A percentile compares a stretch with the other conserved stretches of the same genome.
Conservation (phyloP, 2,888 invertebrate species). For the Pegoplata infirma region DNA sequence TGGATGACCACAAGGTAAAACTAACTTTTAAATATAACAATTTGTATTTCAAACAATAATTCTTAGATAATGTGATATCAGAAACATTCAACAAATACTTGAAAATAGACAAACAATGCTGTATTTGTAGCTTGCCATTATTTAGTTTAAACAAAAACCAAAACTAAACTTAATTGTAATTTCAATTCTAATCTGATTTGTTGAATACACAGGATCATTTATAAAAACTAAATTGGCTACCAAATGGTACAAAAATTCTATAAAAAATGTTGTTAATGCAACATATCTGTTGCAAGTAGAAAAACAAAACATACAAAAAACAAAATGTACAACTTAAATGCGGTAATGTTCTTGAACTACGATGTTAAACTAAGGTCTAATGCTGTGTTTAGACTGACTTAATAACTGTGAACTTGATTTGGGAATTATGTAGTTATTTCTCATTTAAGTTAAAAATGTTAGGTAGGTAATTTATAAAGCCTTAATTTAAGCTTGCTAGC, state of each 20-base stretch:
- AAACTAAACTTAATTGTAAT: slow-evolving; percentile 47
- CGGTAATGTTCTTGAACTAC: too few relatives aligned
- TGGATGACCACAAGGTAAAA: slow-evolving; percentile 10
- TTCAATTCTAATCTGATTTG: slow-evolving; percentile 62
- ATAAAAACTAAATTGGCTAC: slow-evolving; percentile 42
- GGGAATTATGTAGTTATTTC: too few relatives aligned
- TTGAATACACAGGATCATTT: slow-evolving; percentile 39
- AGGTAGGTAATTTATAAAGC: too few relatives aligned
- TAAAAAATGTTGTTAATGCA: not conserved
- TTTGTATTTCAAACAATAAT: slow-evolving; percentile 46
- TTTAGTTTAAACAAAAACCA: not conserved
- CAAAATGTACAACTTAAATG: too few relatives aligned
- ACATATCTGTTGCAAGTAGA: not conserved
- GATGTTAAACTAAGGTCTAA: too few relatives aligned
- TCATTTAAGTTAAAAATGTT: too few relatives aligned
- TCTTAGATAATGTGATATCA: slow-evolving; percentile 29
- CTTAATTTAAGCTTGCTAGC: too few relatives aligned
- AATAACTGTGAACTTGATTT: too few relatives aligned
- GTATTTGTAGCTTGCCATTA: not conserved
- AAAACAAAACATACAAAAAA: not conserved
- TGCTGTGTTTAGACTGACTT: too few relatives aligned
- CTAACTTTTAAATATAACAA: slow-evolving; percentile 23
- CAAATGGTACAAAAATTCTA: slow-evolving; percentile 9
- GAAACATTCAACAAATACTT: slow-evolving; percentile 35
- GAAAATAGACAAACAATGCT: not conserved